These are phyloP conservation scores for Drosophila anceps DNA, from an alignment of 2,888 invertebrate genomes.

Conservation along the genomic window DNA sequence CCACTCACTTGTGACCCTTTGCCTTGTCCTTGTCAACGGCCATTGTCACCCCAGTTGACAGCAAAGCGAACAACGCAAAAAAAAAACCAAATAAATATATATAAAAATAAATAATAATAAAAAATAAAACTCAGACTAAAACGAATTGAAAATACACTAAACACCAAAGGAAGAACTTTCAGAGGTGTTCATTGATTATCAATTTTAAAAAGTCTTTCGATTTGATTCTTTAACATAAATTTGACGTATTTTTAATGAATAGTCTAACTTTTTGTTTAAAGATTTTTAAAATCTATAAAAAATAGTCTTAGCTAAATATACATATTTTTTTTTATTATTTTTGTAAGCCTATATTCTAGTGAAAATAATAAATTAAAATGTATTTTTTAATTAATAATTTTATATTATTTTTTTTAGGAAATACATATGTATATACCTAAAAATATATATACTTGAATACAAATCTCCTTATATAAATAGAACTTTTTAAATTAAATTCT, in stretches of 20 bases:
- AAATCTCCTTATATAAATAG: too few relatives aligned
- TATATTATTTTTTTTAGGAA: neutral
- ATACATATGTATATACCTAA: too few relatives aligned
- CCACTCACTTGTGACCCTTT: conserved; percentile 48
- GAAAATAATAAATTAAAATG: too few relatives aligned
- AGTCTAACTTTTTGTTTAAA: too few relatives aligned
- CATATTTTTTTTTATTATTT: neutral
- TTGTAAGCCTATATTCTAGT: neutral
- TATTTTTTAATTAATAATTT: neutral
- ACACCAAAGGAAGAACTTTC: neutral
- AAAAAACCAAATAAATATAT: neutral
- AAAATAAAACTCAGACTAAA: neutral
- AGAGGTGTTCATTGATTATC: too few relatives aligned
- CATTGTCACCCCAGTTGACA: conserved; percentile 52
- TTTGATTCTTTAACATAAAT: too few relatives aligned
- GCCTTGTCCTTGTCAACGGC: conserved; percentile 53
- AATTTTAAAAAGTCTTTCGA: too few relatives aligned
- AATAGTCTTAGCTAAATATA: too few relatives aligned
- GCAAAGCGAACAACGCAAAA: conserved; percentile 12
- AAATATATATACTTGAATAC: too few relatives aligned
- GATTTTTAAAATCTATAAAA: too few relatives aligned
- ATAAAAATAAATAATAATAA: conserved; percentile 6
- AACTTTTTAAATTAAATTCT: too few relatives aligned
- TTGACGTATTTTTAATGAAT: too few relatives aligned
- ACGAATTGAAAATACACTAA: conserved; percentile 15